Conservation (phyloP, 1,140 invertebrate genomes). For the Ectropis grisescens region DNA sequence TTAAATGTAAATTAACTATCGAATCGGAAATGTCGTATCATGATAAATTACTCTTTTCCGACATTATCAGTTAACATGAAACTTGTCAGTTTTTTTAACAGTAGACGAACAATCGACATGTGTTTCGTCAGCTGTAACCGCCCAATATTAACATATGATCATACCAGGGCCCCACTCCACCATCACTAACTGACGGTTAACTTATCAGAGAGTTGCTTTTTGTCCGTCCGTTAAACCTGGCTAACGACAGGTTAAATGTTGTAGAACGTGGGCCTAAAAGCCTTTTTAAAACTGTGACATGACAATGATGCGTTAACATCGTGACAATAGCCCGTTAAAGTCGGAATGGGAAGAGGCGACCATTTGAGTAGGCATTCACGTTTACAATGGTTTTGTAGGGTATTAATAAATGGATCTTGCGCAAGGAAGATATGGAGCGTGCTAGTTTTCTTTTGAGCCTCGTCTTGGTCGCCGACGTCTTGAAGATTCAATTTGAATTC, state of each 20-base stretch:
- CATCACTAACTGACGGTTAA: too few relatives aligned
- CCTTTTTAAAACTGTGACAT: conserved; percentile 50
- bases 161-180: too few relatives aligned
- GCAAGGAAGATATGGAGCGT: too few relatives aligned
- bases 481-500: too few relatives aligned
- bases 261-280: too few relatives aligned
- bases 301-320: conserved; percentile 52
- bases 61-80: conserved; percentile 29
- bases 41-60: conserved; percentile 16
- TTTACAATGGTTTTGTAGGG: conserved; percentile 13
- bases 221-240: too few relatives aligned
- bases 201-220: too few relatives aligned
- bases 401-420: too few relatives aligned
- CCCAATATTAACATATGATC: conserved; percentile 46
- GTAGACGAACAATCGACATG: conserved; percentile 34
- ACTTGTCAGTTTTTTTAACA: conserved; percentile 42
- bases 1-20: too few relatives aligned
- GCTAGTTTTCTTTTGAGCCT: too few relatives aligned
- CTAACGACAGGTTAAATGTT: too few relatives aligned
- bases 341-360: conserved; percentile 30
- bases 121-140: conserved; percentile 44
- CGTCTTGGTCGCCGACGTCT: too few relatives aligned
- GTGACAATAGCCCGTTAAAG: conserved; percentile 34
- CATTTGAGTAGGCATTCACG: conserved; percentile 27
- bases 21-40: conserved; percentile 5